phyloP scores from a whole-genome alignment of 2,888 invertebrate genomes.

The Trissoscelio sp. region DNA sequence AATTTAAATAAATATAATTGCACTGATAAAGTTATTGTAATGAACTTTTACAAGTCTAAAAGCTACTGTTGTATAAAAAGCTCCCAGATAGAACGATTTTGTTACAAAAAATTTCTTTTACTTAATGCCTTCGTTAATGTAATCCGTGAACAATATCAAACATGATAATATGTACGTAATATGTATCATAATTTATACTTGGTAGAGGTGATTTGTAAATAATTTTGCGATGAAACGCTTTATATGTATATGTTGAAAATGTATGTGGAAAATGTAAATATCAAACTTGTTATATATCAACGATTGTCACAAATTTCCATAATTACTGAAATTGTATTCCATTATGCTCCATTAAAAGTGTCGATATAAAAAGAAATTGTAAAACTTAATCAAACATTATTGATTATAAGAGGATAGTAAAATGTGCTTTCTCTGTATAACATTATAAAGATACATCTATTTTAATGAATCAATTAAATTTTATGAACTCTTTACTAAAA shows the following conservation, averaged over 20 bases:
- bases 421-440: background rate
- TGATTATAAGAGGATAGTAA: background rate
- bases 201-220: background rate
- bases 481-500: no score
- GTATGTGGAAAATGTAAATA: background rate
- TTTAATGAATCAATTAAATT: conserved; percentile 9
- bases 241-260: background rate
- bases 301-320: no score
- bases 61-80: no score
- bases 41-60: no score
- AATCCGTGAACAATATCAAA: no score
- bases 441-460: conserved; percentile 6
- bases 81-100: no score
- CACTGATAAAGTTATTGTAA: no score
- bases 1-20: no score
- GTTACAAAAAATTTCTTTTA: no score
- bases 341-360: background rate
- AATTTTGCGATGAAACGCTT: background rate
- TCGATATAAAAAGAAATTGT: background rate
- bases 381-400: background rate
- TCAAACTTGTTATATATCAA: background rate
- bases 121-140: no score
- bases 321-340: background rate
- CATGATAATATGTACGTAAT: no score
- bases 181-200: background rate